Evolutionary conservation across 2,797 vertebrate species (phyloP), one percentile per base, ranked within the genome.

Genomic region (Hemitrygon akajei): DNA sequence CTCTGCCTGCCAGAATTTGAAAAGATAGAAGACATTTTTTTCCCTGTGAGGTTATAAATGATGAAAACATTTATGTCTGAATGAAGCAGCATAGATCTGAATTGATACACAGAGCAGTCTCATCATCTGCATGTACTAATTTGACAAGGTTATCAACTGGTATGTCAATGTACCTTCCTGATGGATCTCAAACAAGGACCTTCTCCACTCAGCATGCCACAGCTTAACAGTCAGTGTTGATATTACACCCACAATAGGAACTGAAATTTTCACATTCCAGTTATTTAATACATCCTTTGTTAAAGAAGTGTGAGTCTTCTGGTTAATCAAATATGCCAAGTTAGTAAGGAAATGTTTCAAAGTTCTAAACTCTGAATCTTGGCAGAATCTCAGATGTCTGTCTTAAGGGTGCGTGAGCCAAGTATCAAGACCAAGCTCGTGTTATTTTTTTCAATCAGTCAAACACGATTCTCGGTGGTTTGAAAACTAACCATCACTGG

Each of bases 91-190:
- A 96, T 95, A 95, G 94, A 95, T 96, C 95, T 96, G 95, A 96
- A 95, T 94, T 96, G 95, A 97, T 96, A 96, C 94, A 95, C 96
- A 96, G 96, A 96, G 95, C 96, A 96, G 96, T 96, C 96, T 96
- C 96, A 96, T 96, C 96, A 96, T 96, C 95, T 95, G 96, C 40
- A 76, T 71, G 47, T 76, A 93, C 25, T 93, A 93, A 93, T 93
- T 71, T 92, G 56, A 71, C 71, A 56, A 76, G 34, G 91, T 73
- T 93, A 93, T 93, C 91, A 93, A 93, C 91, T 93, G 91, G 91
- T 76, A 73, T 93, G 91, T 93, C 91, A 93, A 93, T 93, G 91
- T 93, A 93, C 91, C 40, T 69, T 93, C 91, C 37, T 93, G 89
- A 73, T 75, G 91, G 91, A 93, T 93, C 73, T 93, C 91, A 93